These are phyloP conservation scores for Hirudinaria manillensis DNA, from an alignment of 2,888 invertebrate genomes.

Conservation along the genomic window DNA sequence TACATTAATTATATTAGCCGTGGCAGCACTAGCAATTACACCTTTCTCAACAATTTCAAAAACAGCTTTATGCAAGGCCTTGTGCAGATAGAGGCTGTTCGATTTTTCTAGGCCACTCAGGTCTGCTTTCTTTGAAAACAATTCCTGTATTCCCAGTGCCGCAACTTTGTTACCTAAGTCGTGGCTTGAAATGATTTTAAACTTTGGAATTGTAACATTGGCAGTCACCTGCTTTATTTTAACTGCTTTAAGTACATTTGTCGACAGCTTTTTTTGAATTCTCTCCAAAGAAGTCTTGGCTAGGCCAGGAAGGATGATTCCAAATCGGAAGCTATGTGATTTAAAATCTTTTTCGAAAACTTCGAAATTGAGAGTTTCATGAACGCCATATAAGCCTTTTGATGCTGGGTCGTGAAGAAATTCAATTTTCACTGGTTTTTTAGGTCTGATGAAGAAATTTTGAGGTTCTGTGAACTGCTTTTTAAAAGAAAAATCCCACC, in stretches of 20 bases:
- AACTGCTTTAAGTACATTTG: slow-evolving; percentile 6
- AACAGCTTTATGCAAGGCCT: slow-evolving; percentile 50
- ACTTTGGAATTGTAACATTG: slow-evolving; percentile 37
- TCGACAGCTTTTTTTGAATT: slow-evolving; percentile 31
- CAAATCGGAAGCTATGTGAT: too few relatives aligned
- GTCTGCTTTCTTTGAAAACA: slow-evolving; percentile 44
- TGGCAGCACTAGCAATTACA: slow-evolving; percentile 44
- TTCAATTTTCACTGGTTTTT: too few relatives aligned
- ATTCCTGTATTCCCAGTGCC: slow-evolving; percentile 36
- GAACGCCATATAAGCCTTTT: too few relatives aligned
- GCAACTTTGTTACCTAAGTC: slow-evolving; percentile 33
- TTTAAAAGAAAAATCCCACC: too few relatives aligned
- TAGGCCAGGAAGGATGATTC: slow-evolving; percentile 37
- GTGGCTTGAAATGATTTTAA: slow-evolving; percentile 38
- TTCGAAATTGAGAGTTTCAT: too few relatives aligned
- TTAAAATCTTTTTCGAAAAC: too few relatives aligned
- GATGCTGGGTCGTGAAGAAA: too few relatives aligned
- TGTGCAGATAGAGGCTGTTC: slow-evolving; percentile 43
- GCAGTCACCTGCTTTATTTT: slow-evolving; percentile 21
- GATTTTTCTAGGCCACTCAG: slow-evolving; percentile 45
- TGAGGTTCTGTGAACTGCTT: too few relatives aligned
- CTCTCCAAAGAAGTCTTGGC: slow-evolving; percentile 17
- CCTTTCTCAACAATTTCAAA: slow-evolving; percentile 45
- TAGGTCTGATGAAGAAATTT: too few relatives aligned
- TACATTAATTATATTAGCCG: slow-evolving; percentile 34